phyloP scores from a whole-genome alignment of 2,113 vertebrate genomes.

The Emydura subglobosa region DNA sequence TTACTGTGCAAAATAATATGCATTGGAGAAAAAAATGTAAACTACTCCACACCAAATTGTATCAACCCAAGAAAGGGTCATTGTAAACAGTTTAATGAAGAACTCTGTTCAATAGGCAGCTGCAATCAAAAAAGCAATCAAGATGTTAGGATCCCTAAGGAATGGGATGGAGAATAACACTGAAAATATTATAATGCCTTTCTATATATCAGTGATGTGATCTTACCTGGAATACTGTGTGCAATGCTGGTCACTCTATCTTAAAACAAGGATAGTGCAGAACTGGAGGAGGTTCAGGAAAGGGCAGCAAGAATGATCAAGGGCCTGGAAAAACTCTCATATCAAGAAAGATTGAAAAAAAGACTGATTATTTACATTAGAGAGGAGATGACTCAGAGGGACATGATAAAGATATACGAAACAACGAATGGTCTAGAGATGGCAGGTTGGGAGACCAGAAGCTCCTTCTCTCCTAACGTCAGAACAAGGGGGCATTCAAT shows the following conservation, averaged over 20 bases:
- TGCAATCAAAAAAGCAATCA: background rate
- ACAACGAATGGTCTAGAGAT: background rate
- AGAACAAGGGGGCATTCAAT: background rate
- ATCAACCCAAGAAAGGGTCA: background rate
- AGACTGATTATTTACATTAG: background rate
- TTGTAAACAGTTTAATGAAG: background rate
- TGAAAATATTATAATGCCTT: background rate
- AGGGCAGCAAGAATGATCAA: background rate
- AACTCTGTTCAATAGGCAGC: background rate
- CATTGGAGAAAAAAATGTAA: background rate
- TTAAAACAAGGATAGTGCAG: background rate
- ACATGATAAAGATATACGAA: background rate
- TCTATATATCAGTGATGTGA: background rate
- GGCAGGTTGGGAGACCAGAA: background rate
- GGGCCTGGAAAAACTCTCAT: background rate
- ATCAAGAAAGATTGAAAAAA: background rate
- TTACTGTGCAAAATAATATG: background rate
- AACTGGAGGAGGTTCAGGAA: background rate
- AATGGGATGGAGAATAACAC: background rate
- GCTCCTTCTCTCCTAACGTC: background rate
- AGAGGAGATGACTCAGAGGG: background rate
- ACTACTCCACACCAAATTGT: background rate
- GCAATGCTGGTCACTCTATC: background rate
- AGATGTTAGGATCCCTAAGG: background rate
- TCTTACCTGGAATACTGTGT: background rate